Conservation (phyloP, 2,113 vertebrate species). For the Epinephelus moara region DNA sequence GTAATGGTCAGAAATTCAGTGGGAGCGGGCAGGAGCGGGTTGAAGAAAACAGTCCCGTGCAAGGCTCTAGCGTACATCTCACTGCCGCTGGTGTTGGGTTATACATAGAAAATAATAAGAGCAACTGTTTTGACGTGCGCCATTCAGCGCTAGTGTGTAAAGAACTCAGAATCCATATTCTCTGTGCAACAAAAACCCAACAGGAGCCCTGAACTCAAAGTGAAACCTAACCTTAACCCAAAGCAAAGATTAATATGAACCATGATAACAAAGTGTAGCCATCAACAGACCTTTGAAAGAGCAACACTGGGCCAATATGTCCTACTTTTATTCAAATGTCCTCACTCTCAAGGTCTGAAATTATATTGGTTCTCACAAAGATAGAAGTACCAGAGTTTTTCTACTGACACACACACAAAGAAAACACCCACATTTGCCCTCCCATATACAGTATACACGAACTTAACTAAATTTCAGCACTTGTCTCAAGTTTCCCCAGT, state of each 20-base stretch:
- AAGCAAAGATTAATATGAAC: neutral
- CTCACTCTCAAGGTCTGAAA: neutral
- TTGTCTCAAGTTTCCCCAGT: conserved; percentile 12
- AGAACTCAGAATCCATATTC: no score
- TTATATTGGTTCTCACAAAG: conserved; percentile 19
- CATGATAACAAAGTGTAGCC: neutral
- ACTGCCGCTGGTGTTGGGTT: no score
- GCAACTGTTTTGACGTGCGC: no score
- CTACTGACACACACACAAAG: neutral
- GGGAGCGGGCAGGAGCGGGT: no score
- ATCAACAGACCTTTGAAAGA: neutral
- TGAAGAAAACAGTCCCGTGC: no score
- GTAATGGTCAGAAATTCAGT: no score
- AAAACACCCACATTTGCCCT: neutral
- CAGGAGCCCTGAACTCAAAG: no score
- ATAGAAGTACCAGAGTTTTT: neutral
- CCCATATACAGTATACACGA: neutral
- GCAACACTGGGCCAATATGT: neutral
- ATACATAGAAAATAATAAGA: no score
- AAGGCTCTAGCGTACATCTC: no score
- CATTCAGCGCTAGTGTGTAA: no score
- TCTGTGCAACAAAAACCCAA: no score
- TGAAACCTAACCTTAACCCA: no score
- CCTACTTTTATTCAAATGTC: neutral
- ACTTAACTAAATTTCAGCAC: neutral